phyloP scores from a whole-genome alignment of 2,797 vertebrate species.

The Anguilla obscura region DNA sequence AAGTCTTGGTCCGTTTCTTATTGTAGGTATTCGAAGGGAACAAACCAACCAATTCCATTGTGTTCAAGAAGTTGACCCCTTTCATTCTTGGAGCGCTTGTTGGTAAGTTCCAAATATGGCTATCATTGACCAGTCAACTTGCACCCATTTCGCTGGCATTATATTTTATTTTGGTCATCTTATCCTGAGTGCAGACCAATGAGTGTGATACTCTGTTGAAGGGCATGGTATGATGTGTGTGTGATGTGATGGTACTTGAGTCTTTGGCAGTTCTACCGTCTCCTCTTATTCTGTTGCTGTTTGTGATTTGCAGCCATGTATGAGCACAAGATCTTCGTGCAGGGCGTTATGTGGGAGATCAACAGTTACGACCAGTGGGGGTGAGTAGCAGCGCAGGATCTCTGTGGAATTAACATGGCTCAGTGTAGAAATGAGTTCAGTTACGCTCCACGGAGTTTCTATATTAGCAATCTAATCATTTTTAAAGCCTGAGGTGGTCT shows the following conservation, averaged over 20 bases:
- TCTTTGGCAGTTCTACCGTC: background rate
- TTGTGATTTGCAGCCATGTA: constrained; percentile 81
- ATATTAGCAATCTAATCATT: background rate
- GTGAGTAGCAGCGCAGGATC: constrained; percentile 70
- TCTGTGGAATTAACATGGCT: background rate
- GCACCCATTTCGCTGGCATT: background rate
- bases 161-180: background rate
- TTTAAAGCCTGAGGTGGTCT: background rate
- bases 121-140: background rate
- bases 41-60: constrained; percentile 92
- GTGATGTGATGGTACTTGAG: background rate
- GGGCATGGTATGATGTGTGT: background rate
- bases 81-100: constrained; percentile 90
- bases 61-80: constrained; percentile 91
- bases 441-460: background rate
- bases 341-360: constrained; percentile 95
- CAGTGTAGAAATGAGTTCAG: background rate
- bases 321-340: constrained; percentile 98
- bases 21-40: constrained; percentile 96
- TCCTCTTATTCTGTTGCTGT: background rate
- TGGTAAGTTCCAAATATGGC: constrained; percentile 72
- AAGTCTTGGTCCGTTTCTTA: constrained; percentile 29
- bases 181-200: background rate
- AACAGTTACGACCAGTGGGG: constrained; percentile 99
- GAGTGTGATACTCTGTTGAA: background rate